Evolutionary conservation across 2,888 invertebrate species (phyloP), one percentile per base, ranked within the genome.

Genomic region (Arge pagana): DNA sequence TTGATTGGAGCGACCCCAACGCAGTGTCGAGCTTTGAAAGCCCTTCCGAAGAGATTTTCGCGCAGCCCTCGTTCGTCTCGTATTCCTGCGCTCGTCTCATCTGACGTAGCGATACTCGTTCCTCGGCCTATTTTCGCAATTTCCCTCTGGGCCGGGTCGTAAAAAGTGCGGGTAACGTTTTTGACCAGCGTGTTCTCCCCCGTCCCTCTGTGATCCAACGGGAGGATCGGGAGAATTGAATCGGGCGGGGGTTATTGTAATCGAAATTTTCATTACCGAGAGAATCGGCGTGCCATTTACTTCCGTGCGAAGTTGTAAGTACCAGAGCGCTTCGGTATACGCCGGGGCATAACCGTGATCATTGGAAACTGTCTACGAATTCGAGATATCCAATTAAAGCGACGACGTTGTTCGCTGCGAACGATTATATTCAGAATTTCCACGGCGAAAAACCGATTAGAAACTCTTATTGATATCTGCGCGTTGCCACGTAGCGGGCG

Each of bases 211-310:
- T n/a, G n/a, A n/a, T n/a, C n/a, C n/a, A n/a, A n/a, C n/a, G n/a
- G n/a, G n/a, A n/a, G n/a, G n/a, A n/a, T n/a, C n/a, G n/a, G n/a
- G 53, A 59, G 65, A 63, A 67, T 69, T 67, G 33, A 13, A 33
- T 10, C 4, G 10, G 13, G 7, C 8, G 45, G 15, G n/a, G 33
- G 24, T 33, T 31, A 16, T 45, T 3, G n/a, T 23, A 45, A 66
- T 64, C 67, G 65, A 65, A 70, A 65, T 72, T 73, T 74, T 73
- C 70, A 70, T 73, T 74, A 74, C 73, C 71, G 68, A 64, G 69
- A 72, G 71, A 73, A 72, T 73, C 68, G 70, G 64, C 71, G n/a
- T n/a, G n/a, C 33, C 16, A 23, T 45, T 45, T 35, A 35, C 21
- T 24, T 33, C 15, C 11, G 24, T 11, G 33, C 23, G n/a, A n/a